Conservation (phyloP, 2,888 invertebrate species). For the Belgica antarctica region DNA sequence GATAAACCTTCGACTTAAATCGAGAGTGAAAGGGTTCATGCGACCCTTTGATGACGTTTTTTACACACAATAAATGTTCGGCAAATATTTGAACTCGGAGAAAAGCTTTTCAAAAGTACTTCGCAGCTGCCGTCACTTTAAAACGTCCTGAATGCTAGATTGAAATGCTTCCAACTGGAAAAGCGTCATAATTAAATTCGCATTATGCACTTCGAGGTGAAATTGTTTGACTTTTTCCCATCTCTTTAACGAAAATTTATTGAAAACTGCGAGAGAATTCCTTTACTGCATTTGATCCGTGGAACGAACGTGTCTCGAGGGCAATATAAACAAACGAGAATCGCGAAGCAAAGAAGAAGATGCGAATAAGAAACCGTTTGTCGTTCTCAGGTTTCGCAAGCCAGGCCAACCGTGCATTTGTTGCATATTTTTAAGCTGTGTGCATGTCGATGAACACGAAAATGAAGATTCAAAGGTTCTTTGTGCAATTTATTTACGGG, state of each 20-base stretch:
- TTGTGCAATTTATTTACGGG: slow-evolving; percentile 15
- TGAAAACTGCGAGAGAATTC: neutral
- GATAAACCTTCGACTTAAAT: neutral
- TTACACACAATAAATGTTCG: too few species aligned
- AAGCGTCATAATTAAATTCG: neutral
- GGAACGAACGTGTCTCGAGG: neutral
- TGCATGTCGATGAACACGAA: neutral
- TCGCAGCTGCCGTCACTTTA: too few species aligned
- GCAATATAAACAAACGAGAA: neutral
- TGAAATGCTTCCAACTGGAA: too few species aligned
- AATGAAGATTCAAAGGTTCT: neutral
- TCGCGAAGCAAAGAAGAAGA: neutral
- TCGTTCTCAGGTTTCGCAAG: slow-evolving; percentile 6
- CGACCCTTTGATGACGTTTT: too few species aligned
- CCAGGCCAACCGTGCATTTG: neutral
- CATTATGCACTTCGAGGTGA: neutral
- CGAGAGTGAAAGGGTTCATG: too few species aligned
- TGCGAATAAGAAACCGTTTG: slow-evolving; percentile 11
- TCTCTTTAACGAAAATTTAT: slow-evolving; percentile 4
- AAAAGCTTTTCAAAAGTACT: too few species aligned
- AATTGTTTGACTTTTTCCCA: neutral
- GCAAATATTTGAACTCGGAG: too few species aligned
- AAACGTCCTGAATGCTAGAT: too few species aligned
- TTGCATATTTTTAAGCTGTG: neutral
- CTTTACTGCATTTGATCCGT: neutral